Evolutionary conservation across 37 sponge, comb jelly and placozoan species (phyloP), one percentile per base, ranked within the genome.

Genomic region (Agelas oroides): DNA sequence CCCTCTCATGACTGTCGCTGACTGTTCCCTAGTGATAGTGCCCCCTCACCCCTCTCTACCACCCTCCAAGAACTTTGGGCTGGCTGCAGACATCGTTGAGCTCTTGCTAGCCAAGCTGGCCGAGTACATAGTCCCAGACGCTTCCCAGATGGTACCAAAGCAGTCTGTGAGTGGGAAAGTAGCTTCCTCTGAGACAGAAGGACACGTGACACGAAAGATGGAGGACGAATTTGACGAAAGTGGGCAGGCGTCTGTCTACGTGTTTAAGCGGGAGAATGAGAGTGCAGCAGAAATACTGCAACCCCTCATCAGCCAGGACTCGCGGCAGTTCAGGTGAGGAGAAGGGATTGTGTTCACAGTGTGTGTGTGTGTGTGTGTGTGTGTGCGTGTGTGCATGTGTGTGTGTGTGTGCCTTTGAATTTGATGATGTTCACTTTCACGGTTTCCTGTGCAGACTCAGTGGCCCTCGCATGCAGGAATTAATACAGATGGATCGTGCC

Each of bases 91-190:
- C 55, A 93, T 94, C 34, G 90, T 95, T 11, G 59, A 66, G 14
- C 80, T 98, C 25, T 65, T 98, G 25, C 86, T 98, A 25, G 82
- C 83, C 15, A 95, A 93, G 72, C 84, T 98, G n/a, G 98, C 95
- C 19, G 98, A 98, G 59, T 98, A 93, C 63, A 77, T 91, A 40
- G 86, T 91, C 20, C 87, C 91, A 56, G 82, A 77, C 63, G 68
- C 80, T 2, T 80, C 81, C 14, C 86, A 84, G 67, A 75, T 84
- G 33, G 24, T 75, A 19, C 54, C 37, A 0, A 84, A 84, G n/a
- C 75, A 41, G n/a, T 21, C 36, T 0, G 34, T 5, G 24, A 60
- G 59, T 31, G 74, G 65, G 1, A 3, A n/a, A 8, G 16, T 19
- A 12, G 14, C 60, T 0, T 37, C 75, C 20, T 52, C 74, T 5